These are phyloP conservation scores for Drosophila nigrodunni DNA, from an alignment of 1,140 invertebrate genomes.

Conservation along the genomic window DNA sequence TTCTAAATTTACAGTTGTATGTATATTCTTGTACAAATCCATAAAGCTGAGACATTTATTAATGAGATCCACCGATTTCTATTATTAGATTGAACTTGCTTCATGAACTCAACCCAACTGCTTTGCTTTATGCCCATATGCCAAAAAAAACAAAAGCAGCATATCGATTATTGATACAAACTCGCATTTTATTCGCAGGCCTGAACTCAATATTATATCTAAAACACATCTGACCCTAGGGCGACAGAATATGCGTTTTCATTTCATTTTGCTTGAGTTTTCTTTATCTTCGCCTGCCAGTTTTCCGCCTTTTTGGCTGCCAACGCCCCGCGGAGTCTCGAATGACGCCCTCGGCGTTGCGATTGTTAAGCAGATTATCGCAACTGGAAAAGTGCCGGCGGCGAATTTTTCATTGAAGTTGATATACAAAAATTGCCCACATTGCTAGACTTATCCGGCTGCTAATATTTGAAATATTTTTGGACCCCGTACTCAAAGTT, in stretches of 20 bases:
- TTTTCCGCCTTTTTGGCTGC: constrained; percentile 14
- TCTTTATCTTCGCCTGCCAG: constrained; percentile 20
- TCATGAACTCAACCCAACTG: neutral
- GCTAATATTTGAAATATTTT: neutral
- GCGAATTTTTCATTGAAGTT: constrained; percentile 25
- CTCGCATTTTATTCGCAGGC: neutral
- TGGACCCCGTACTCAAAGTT: neutral
- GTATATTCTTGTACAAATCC: too few species aligned
- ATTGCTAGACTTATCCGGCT: neutral
- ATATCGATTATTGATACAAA: constrained; percentile 3
- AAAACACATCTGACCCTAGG: constrained; percentile 1
- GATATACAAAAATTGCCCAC: constrained; percentile 20
- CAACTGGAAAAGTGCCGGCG: constrained; percentile 54
- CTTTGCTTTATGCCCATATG: neutral
- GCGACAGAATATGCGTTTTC: constrained; percentile 55
- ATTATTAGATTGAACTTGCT: neutral
- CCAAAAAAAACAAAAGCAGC: neutral
- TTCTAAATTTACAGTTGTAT: too few species aligned
- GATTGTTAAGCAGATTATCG: constrained; percentile 66
- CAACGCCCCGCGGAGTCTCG: constrained; percentile 32
- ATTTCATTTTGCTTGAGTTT: constrained; percentile 56
- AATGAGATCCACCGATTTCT: too few species aligned
- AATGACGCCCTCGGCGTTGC: constrained; percentile 28
- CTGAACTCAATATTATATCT: neutral
- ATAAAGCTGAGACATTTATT: too few species aligned